phyloP scores from a whole-genome alignment of 2,888 invertebrate species.

The Dexiosoma caninum region DNA sequence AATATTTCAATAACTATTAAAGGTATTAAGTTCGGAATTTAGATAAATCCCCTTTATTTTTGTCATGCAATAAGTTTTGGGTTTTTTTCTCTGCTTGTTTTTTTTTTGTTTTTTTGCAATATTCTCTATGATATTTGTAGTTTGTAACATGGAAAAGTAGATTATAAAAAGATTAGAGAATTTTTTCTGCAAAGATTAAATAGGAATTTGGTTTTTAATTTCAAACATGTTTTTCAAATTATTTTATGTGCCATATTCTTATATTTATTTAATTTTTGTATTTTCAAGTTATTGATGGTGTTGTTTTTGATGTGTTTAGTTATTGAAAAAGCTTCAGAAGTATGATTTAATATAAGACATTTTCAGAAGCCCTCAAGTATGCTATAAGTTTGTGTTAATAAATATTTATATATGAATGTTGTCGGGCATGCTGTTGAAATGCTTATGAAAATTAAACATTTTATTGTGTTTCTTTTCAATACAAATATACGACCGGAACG shows the following conservation, averaged over 20 bases:
- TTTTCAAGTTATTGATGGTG: background rate
- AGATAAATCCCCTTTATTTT: conserved; percentile 27
- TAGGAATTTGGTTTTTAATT: background rate
- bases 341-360: conserved; percentile 28
- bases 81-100: background rate
- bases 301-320: background rate
- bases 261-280: background rate
- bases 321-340: conserved; percentile 13
- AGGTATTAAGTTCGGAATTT: conserved; percentile 54
- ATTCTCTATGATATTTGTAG: conserved; percentile 27
- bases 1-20: conserved; percentile 61
- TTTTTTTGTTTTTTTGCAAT: background rate
- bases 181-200: conserved; percentile 12
- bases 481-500: no score
- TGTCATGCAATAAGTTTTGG: background rate
- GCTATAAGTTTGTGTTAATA: background rate
- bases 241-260: no score
- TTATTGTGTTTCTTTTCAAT: no score
- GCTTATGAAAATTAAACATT: background rate
- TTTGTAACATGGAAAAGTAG: conserved; percentile 35
- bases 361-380: conserved; percentile 16
- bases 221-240: background rate
- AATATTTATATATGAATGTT: background rate
- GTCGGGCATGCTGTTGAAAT: background rate
- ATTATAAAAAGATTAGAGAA: conserved; percentile 50